Conservation (phyloP, 1,140 invertebrate species). For the Neodiprion virginianus region DNA sequence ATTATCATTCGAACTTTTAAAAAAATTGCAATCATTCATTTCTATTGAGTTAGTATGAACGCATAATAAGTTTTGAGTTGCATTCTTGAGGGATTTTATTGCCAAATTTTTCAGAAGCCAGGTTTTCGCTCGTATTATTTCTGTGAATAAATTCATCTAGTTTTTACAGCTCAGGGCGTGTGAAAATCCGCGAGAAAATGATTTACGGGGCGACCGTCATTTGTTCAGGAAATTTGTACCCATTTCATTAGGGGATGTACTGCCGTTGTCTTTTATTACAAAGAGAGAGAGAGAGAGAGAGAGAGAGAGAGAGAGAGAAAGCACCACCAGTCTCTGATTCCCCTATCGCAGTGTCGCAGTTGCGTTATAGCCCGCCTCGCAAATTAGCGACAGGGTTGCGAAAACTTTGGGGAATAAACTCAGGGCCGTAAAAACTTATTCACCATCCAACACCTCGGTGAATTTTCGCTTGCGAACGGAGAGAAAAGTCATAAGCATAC, state of each 20-base stretch:
- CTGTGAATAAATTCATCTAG: too few species aligned
- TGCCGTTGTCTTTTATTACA: not conserved
- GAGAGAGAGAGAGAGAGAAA: slow-evolving; percentile 23
- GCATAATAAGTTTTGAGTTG: too few species aligned
- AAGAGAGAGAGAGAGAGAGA: slow-evolving; percentile 2
- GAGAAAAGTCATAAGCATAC: not conserved
- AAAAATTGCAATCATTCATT: too few species aligned
- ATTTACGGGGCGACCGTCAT: too few species aligned
- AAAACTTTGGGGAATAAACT: slow-evolving; percentile 6
- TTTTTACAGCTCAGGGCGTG: too few species aligned
- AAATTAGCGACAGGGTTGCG: slow-evolving; percentile 8
- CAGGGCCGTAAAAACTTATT: slow-evolving; percentile 8
- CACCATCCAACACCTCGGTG: not conserved
- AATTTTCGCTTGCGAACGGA: not conserved
- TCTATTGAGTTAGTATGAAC: too few species aligned
- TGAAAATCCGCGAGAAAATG: too few species aligned
- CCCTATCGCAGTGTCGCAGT: not conserved
- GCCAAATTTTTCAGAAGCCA: too few species aligned
- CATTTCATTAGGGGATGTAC: not conserved
- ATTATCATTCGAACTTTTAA: too few species aligned
- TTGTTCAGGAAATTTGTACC: not conserved
- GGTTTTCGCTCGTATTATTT: too few species aligned
- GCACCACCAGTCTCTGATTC: not conserved
- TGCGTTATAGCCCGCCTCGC: not conserved
- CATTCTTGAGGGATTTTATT: too few species aligned